Percentiles rank a stretch among this genome's conserved stretches.
Evolutionary conservation across 2,888 invertebrate species (phyloP).

Genomic region (Agrotis puta): DNA sequence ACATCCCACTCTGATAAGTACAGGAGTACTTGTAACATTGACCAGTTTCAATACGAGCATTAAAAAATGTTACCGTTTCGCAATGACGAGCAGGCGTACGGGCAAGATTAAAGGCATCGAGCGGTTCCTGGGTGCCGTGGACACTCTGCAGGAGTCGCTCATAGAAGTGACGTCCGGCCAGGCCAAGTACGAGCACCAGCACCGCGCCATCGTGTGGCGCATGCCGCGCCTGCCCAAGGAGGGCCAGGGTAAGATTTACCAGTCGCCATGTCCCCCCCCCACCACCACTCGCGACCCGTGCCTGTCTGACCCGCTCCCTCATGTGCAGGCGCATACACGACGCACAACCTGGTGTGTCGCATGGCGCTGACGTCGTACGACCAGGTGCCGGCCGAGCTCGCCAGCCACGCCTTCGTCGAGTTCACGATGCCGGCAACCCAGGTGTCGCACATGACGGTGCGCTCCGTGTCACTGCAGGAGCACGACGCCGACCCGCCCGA

Average conservation of each 20-base stretch:
- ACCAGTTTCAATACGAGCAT: no score
- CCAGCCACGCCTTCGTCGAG: conserved; percentile 97
- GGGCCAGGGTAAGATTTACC: conserved; percentile 95
- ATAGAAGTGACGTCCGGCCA: conserved; percentile 99
- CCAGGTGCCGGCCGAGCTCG: conserved; percentile 98
- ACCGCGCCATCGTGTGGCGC: conserved; percentile 99
- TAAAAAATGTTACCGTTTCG: not conserved
- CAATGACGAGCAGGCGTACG: conserved; percentile 90
- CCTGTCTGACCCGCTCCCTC: not conserved
- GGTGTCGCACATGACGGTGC: conserved; percentile 96
- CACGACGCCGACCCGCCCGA: conserved; percentile 98
- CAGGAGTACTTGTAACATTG: not conserved
- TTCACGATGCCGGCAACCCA: conserved; percentile 99
- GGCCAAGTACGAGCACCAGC: conserved; percentile 99
- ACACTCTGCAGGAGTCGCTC: conserved; percentile 96
- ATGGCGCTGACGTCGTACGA: conserved; percentile 99
- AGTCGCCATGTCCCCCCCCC: not conserved
- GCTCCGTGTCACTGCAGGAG: conserved; percentile 97
- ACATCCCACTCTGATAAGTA: no score
- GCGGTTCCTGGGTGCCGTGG: conserved; percentile 97
- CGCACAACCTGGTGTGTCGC: conserved; percentile 98
- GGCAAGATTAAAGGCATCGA: conserved; percentile 98
- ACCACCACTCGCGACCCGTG: not conserved
- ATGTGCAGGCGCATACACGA: conserved; percentile 97
- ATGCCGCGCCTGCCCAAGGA: conserved; percentile 99